Evolutionary conservation across 1,140 invertebrate species (phyloP).

Genomic region (Bilobella aurantiaca): DNA sequence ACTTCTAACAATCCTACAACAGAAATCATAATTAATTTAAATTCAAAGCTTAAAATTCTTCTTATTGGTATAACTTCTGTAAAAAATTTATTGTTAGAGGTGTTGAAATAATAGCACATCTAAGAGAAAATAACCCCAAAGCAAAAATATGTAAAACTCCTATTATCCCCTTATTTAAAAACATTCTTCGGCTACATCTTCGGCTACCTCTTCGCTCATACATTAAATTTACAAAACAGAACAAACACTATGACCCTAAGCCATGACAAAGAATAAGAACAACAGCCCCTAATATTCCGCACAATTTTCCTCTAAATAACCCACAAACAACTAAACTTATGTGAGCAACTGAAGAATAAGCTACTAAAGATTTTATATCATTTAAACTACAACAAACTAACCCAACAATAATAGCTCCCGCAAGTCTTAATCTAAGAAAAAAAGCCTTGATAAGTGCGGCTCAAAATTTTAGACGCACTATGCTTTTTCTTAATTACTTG

Average conservation of each 20-base stretch:
- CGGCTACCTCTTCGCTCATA: too few species aligned
- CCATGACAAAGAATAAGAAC: constrained; percentile 55
- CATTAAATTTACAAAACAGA: constrained; percentile 48
- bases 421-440: constrained; percentile 9
- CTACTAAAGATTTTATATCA: constrained; percentile 52
- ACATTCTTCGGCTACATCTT: neutral
- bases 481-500: too few species aligned
- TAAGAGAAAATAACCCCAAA: too few species aligned
- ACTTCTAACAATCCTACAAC: too few species aligned
- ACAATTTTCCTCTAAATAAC: constrained; percentile 42
- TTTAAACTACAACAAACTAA: constrained; percentile 44
- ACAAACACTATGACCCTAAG: constrained; percentile 51
- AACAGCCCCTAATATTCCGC: constrained; percentile 43
- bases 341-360: constrained; percentile 53
- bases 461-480: too few species aligned
- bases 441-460: too few species aligned
- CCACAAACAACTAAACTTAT: constrained; percentile 46
- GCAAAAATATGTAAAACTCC: neutral
- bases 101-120: neutral
- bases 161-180: neutral
- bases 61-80: neutral
- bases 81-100: neutral
- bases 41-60: neutral
- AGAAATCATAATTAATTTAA: too few species aligned
- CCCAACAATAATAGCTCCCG: constrained; percentile 45